Percentiles rank a stretch among this genome's conserved stretches.
phyloP scores from a whole-genome alignment of 2,797 vertebrate species.

The Enteromius treurensis region DNA sequence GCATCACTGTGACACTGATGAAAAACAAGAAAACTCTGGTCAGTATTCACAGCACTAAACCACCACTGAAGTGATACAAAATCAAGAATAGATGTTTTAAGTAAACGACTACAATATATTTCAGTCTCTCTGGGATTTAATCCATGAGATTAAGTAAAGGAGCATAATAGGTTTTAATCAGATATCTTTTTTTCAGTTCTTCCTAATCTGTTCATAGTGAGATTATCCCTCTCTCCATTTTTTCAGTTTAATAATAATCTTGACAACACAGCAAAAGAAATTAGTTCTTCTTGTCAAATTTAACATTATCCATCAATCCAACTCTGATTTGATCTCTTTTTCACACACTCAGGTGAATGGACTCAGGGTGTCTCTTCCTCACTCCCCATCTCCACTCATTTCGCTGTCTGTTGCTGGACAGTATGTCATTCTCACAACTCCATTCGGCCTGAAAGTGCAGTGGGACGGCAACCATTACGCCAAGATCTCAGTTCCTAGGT shows the following conservation, averaged over 20 bases:
- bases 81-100: too few relatives aligned
- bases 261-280: too few relatives aligned
- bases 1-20: slow-evolving; percentile 78
- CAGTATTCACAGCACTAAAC: slow-evolving; percentile 58
- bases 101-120: background rate
- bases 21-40: slow-evolving; percentile 76
- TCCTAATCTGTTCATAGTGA: background rate
- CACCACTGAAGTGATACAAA: too few relatives aligned
- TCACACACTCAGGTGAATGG: slow-evolving; percentile 73
- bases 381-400: slow-evolving; percentile 72
- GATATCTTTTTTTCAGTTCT: background rate
- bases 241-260: too few relatives aligned
- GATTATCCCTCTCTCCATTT: too few relatives aligned
- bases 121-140: background rate
- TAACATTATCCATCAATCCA: too few relatives aligned
- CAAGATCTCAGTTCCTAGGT: slow-evolving; percentile 80
- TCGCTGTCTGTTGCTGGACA: slow-evolving; percentile 76
- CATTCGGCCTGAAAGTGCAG: slow-evolving; percentile 78
- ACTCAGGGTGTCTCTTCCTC: slow-evolving; percentile 72
- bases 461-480: slow-evolving; percentile 85
- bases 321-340: background rate
- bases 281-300: too few relatives aligned
- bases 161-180: background rate
- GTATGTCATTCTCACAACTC: slow-evolving; percentile 77
- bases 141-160: background rate